These are phyloP conservation scores for Lycocerus yunnanus DNA, from an alignment of 2,888 invertebrate genomes.

Conservation along the genomic window DNA sequence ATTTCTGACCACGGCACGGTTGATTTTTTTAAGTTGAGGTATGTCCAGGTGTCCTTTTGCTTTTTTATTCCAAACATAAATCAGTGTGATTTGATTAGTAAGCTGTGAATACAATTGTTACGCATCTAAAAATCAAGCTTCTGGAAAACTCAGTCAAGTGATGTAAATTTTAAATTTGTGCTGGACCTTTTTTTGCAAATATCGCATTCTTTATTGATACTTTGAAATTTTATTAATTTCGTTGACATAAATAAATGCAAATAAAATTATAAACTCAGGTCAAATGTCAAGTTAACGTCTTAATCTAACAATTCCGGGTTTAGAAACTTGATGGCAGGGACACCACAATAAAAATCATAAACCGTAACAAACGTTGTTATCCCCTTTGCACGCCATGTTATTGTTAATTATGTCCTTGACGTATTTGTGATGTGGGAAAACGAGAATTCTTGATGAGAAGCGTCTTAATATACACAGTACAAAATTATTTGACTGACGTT, in stretches of 20 bases:
- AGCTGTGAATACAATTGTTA: neutral
- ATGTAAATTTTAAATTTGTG: conserved; percentile 7
- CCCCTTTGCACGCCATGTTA: conserved; percentile 25
- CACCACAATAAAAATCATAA: conserved; percentile 38
- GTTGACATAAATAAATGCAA: neutral
- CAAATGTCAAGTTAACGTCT: conserved; percentile 37
- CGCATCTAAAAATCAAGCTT: conserved; percentile 10
- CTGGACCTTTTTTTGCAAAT: neutral
- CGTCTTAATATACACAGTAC: neutral
- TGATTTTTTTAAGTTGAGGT: neutral
- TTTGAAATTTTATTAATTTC: neutral
- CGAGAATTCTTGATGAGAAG: conserved; percentile 9
- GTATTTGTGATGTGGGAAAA: conserved; percentile 27
- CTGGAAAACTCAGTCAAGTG: conserved; percentile 20
- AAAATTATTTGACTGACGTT: neutral
- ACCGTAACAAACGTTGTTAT: conserved; percentile 33
- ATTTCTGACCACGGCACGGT: neutral
- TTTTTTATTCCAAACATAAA: conserved; percentile 3
- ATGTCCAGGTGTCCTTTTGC: conserved; percentile 12
- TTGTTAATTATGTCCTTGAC: conserved; percentile 29
- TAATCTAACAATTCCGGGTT: conserved; percentile 22
- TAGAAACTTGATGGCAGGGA: conserved; percentile 24
- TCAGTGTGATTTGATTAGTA: conserved; percentile 4
- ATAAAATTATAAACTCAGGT: conserved; percentile 20
- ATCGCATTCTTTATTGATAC: neutral